Evolutionary conservation across 1,140 invertebrate genomes (phyloP).

Genomic region (Andricus grossulariae): DNA sequence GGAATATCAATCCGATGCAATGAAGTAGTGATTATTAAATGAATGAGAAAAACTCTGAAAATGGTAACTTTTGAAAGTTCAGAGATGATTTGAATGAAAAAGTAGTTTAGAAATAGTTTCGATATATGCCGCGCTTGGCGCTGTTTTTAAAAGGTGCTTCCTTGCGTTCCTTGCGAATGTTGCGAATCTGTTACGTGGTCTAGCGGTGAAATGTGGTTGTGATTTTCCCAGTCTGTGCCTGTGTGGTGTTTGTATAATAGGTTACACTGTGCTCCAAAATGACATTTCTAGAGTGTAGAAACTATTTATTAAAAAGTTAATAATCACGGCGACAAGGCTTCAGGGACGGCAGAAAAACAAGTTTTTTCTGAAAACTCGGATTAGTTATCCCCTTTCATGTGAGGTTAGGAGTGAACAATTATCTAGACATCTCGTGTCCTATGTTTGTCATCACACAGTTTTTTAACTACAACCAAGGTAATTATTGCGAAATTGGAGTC

Average conservation of each 20-base stretch:
- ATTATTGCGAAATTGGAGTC: slow-evolving; percentile 4
- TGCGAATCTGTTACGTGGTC: no score
- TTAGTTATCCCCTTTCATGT: slow-evolving; percentile 53
- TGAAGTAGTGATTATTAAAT: no score
- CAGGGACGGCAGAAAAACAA: slow-evolving; percentile 36
- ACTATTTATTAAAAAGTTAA: slow-evolving; percentile 55
- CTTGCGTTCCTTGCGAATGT: no score
- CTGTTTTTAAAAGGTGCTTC: no score
- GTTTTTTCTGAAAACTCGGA: slow-evolving; percentile 35
- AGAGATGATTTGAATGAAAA: no score
- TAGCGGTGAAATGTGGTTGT: background rate
- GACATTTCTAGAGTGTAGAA: slow-evolving; percentile 64
- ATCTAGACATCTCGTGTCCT: slow-evolving; percentile 53
- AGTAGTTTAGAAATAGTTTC: no score
- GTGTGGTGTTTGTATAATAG: slow-evolving; percentile 68
- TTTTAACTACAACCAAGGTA: slow-evolving; percentile 10
- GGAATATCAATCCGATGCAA: no score
- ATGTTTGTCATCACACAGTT: slow-evolving; percentile 38
- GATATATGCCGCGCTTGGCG: no score
- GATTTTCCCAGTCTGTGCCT: slow-evolving; percentile 53
- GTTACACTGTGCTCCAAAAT: slow-evolving; percentile 65
- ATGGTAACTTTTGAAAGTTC: no score
- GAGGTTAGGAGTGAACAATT: slow-evolving; percentile 60
- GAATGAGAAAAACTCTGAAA: no score
- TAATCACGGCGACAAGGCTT: slow-evolving; percentile 45